Percentiles rank a stretch among this genome's conserved stretches.
These are phyloP conservation scores for Colius striatus DNA, from an alignment of 2,113 vertebrate genomes.

Conservation along the genomic window DNA sequence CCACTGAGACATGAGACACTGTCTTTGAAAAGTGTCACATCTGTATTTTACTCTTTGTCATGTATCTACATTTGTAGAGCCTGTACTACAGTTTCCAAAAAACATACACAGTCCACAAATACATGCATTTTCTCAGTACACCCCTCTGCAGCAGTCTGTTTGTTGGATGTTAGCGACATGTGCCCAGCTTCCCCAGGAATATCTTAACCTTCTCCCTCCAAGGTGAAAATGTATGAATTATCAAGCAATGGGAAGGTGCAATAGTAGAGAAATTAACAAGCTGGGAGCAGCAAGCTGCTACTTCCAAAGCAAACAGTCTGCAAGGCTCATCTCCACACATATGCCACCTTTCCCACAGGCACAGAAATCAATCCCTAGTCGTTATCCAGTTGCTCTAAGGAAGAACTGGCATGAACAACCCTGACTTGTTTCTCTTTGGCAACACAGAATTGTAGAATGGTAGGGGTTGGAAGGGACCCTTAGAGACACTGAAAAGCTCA, in stretches of 20 bases:
- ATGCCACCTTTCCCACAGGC: not conserved
- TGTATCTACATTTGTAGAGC: not conserved
- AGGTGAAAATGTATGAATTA: not conserved
- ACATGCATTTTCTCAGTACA: not conserved
- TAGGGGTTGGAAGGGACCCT: too few species aligned
- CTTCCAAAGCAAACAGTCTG: not conserved
- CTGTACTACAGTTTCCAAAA: not conserved
- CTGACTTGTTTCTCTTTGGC: not conserved
- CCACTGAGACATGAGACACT: not conserved
- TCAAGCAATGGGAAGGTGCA: not conserved
- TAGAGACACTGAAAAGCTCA: not conserved
- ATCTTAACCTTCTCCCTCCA: not conserved
- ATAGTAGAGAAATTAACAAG: not conserved
- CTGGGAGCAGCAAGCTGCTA: not conserved
- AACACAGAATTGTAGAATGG: too few species aligned
- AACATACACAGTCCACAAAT: not conserved
- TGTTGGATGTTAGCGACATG: not conserved
- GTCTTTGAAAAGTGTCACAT: not conserved
- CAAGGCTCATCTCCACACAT: rapidly evolving
- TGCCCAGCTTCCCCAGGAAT: not conserved
- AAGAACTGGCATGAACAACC: not conserved
- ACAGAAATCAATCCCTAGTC: not conserved
- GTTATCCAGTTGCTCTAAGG: not conserved
- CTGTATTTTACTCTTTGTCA: not conserved
- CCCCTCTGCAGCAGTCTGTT: not conserved